Base-by-base conservation (phyloP, 2,797 vertebrate species). In the Rhinichthys osculus region DNA sequence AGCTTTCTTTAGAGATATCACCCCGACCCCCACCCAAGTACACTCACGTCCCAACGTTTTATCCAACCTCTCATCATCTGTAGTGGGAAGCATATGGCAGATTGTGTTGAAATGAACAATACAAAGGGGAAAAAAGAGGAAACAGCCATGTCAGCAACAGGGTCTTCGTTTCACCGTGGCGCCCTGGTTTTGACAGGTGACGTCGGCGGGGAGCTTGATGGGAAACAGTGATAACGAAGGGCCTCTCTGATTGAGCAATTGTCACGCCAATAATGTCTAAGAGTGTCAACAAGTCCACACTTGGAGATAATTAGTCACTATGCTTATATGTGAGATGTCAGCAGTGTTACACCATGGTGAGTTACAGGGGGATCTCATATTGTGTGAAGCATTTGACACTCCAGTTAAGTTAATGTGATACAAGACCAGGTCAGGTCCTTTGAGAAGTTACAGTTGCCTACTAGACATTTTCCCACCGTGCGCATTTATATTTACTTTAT, bases 101-200 rank as follows among this genome's bases (percentile, higher is more conserved):
- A 96, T 97, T 94, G 97, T 95, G 94, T 94, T 92, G 95, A 95
- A 95, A 94, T 92, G 94, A 97, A 97, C 97, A 97, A 97, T 95
- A 95, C 95, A 94, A 35, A 33, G 64, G n/a, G 7, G 95, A 95
- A 94, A 78, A 95, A 94, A 94, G n/a, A 72, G 94, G 88, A 96
- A 95, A 96, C 96, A 96, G 96, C 96, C 94, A 95, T 93, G 94
- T 96, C 95, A 96, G 95, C 96, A 96, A 94, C 95, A 96, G 54
- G 95, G 86, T 94, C 94, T 94, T 93, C 93, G 92, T 93, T 95
- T 94, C 54, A 93, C 92, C 93, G 69, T 76, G 94, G 93, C 96
- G 93, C 92, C 95, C 94, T 94, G 94, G 94, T 95, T 97, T 96
- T 95, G 95, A 96, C 96, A 97, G 96, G 96, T 97, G 96, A 96